Base-by-base conservation (phyloP, 2,888 invertebrate species). In the Coecobrya sp. region DNA sequence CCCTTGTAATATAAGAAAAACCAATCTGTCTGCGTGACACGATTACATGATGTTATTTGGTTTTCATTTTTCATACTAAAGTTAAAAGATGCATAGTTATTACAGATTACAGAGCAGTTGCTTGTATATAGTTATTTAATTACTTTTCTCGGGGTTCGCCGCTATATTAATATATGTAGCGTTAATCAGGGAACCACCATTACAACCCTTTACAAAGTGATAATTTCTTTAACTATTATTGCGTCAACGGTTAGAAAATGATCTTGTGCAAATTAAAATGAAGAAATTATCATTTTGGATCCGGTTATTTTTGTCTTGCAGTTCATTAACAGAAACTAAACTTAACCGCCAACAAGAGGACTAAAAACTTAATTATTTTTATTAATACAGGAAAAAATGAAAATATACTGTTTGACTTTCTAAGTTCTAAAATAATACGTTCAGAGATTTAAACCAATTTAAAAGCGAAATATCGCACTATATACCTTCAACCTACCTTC, bases 1-100 rank as follows among this genome's bases (percentile, higher is more conserved):
- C 62, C 65, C 65, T 65, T 62, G 22, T 45, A 85, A 85, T 85
- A 55, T 1, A 62, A n/a, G 16, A 30, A 42, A 62, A 82, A 62
- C 22, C n/a, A 55, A 55, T 55, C 8, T 65, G 10, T 65, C 11
- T 45, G 65, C 45, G 25, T 62, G 42, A 65, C 25, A 65, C 11
- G 42, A 36, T 36, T 36, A 36, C 36, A 36, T 68, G 36, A 27
- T 68, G 3, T 30, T 27, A 68, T 27, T 30, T 68, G 68, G 27
- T 68, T 68, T 68, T 27, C 19, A 68, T 68, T 68, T 68, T 25
- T n/a, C 82, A 27, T 30, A 22, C 10, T 52, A 10, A 7, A 22
- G 1, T 10, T 19, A 19, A 2, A 45, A n/a, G 42, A 42, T 42
- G 42, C 42, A 42, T 76, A 42, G 16, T 76, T 5, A 7, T 49